Conservation (phyloP, 1,140 invertebrate genomes). For the Bombus breviceps region DNA sequence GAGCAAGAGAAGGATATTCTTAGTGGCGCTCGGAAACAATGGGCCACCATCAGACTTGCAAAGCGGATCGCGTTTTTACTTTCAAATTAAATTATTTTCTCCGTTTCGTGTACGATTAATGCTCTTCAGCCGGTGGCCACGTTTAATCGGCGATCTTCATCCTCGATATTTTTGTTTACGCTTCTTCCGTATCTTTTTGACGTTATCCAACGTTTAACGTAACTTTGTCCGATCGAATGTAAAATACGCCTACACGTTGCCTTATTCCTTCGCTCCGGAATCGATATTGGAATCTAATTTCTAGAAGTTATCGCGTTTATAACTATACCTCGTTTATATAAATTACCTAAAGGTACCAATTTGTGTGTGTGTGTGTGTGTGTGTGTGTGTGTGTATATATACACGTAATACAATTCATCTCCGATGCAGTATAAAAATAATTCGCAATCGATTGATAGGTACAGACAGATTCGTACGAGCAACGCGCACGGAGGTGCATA, state of each 20-base stretch:
- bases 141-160: slow-evolving; percentile 70
- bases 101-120: slow-evolving; percentile 79
- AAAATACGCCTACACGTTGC: not conserved
- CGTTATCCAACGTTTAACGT: not conserved
- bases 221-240: not conserved
- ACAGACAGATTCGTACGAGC: not conserved
- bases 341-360: not conserved
- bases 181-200: not conserved
- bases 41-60: slow-evolving; percentile 80
- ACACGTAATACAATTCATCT: not conserved
- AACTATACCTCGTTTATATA: not conserved
- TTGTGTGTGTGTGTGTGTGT: too few relatives aligned
- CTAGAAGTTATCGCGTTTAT: not conserved
- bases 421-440: not conserved
- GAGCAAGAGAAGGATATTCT: slow-evolving; percentile 74
- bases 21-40: slow-evolving; percentile 78
- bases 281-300: not conserved
- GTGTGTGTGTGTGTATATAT: too few relatives aligned
- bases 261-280: not conserved
- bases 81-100: slow-evolving; percentile 81
- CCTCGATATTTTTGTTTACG: slow-evolving; percentile 55
- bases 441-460: not conserved
- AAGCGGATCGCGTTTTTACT: slow-evolving; percentile 80
- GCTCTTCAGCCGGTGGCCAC: slow-evolving; percentile 71
- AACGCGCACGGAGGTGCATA: not conserved